These are phyloP conservation scores for Antrozous pallidus DNA, from an alignment of 2,797 vertebrate species.

Conservation along the genomic window DNA sequence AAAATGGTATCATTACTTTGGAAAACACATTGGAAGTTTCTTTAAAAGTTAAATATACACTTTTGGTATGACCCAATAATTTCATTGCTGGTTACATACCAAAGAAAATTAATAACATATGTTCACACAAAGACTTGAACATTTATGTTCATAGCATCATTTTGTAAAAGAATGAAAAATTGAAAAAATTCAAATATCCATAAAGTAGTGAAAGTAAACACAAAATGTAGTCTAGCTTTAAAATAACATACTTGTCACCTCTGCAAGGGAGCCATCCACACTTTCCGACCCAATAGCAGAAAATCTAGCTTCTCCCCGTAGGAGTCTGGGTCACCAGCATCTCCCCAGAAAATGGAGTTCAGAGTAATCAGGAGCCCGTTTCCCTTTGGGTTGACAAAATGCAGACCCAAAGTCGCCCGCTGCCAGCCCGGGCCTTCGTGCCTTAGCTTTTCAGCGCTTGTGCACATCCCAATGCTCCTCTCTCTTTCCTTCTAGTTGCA, in stretches of 20 bases:
- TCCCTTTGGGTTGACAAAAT: too few relatives aligned
- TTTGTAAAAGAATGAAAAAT: neutral
- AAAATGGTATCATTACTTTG: neutral
- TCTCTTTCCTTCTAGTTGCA: too few relatives aligned
- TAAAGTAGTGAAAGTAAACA: neutral
- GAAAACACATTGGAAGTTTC: neutral
- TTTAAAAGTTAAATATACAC: neutral
- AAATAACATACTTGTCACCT: neutral
- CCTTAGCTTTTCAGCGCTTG: too few relatives aligned
- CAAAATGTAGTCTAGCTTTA: neutral
- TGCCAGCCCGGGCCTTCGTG: too few relatives aligned
- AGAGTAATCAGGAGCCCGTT: too few relatives aligned
- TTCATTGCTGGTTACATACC: neutral
- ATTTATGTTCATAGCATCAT: neutral
- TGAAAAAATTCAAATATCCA: neutral
- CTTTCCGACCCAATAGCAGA: too few relatives aligned
- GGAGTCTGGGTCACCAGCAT: too few relatives aligned
- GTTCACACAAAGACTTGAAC: neutral
- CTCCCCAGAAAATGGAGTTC: too few relatives aligned
- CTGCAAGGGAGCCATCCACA: too few relatives aligned
- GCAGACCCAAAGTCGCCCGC: too few relatives aligned
- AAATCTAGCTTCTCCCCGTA: too few relatives aligned
- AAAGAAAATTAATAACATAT: neutral
- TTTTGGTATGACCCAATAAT: neutral
- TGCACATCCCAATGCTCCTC: too few relatives aligned